Percentiles rank a stretch among this genome's conserved stretches.
Evolutionary conservation across 2,888 invertebrate species (phyloP).

Genomic region (Lamellibrachia columna): DNA sequence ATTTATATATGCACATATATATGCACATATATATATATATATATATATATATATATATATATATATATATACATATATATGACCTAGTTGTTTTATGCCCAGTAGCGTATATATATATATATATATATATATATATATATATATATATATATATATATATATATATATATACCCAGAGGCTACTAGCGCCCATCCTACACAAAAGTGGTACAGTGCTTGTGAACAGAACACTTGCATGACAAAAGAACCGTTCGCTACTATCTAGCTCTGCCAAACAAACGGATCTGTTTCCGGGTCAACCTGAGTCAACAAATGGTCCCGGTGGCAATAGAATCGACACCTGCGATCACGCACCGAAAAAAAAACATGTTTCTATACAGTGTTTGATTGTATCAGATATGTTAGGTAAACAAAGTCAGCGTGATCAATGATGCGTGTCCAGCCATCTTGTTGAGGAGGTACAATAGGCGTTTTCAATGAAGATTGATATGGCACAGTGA

Average conservation of each 20-base stretch:
- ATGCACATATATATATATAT: neutral
- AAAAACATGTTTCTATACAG: no score
- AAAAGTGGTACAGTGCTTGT: neutral
- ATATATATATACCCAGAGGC: neutral
- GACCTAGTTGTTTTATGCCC: neutral
- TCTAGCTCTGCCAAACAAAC: neutral
- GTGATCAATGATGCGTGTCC: no score
- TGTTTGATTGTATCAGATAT: no score
- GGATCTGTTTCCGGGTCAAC: neutral
- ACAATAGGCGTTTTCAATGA: no score
- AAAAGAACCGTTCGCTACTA: neutral
- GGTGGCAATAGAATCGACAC: no score
- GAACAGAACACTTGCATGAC: neutral
- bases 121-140: no score
- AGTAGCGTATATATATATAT: neutral
- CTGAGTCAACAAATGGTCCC: neutral
- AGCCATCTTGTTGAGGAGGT: no score
- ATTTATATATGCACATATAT: neutral
- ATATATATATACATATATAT: conserved; percentile 24
- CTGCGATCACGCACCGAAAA: no score
- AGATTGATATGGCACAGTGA: no score
- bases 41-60: neutral
- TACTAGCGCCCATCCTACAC: no score
- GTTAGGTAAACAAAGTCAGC: no score
- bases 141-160: no score